phyloP scores from a whole-genome alignment of 2,888 invertebrate genomes.

The Thera obeliscata region DNA sequence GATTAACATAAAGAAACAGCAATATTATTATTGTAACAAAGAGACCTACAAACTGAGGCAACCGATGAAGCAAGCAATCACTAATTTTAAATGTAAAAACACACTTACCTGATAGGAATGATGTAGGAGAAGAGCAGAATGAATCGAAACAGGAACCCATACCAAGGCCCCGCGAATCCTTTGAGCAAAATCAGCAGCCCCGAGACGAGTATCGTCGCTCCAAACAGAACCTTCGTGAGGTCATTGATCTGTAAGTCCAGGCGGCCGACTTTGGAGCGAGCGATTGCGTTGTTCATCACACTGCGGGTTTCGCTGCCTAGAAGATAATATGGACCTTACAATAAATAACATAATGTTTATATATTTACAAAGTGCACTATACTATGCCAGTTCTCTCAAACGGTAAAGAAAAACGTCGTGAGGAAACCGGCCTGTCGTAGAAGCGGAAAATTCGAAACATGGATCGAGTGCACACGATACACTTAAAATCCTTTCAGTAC shows the following conservation, averaged over 20 bases:
- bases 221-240: slow-evolving; percentile 96
- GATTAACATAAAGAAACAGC: too few species aligned
- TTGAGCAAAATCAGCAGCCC: slow-evolving; percentile 98
- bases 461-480: too few species aligned
- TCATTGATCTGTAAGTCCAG: slow-evolving; percentile 98
- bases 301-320: slow-evolving; percentile 96
- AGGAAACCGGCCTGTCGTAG: too few species aligned
- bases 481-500: too few species aligned
- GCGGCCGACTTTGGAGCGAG: slow-evolving; percentile 97
- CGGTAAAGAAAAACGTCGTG: too few species aligned
- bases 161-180: slow-evolving; percentile 98
- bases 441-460: too few species aligned
- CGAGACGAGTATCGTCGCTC: slow-evolving; percentile 94
- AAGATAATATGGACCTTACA: neutral
- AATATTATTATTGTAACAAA: too few species aligned
- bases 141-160: slow-evolving; percentile 97
- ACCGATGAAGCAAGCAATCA: too few species aligned
- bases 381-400: too few species aligned
- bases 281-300: slow-evolving; percentile 99
- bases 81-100: neutral
- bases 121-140: slow-evolving; percentile 99
- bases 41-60: too few species aligned
- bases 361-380: too few species aligned
- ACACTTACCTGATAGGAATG: slow-evolving; percentile 94
- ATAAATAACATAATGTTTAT: too few species aligned